Evolutionary conservation across 2,888 invertebrate species (phyloP).

Genomic region (Disparrhopalites patrizii): DNA sequence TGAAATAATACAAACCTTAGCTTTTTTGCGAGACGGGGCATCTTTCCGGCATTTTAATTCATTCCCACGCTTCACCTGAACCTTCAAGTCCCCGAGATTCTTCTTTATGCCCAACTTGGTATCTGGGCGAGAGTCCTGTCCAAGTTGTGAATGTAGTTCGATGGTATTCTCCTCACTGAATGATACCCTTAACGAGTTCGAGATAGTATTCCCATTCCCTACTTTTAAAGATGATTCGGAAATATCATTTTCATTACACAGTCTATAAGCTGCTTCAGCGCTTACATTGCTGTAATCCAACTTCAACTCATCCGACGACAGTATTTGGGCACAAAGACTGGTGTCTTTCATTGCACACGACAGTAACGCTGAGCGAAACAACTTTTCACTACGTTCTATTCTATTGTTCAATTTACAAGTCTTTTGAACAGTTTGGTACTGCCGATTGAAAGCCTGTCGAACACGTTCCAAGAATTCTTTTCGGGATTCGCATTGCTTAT

Average conservation of each 20-base stretch:
- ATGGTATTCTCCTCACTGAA: too few species aligned
- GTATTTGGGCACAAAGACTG: slow-evolving; percentile 42
- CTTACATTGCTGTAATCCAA: too few species aligned
- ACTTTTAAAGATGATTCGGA: neutral
- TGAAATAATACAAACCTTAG: neutral
- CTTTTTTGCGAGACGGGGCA: too few species aligned
- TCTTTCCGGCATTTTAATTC: too few species aligned
- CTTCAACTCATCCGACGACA: slow-evolving; percentile 9
- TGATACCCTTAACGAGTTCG: too few species aligned
- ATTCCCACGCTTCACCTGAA: too few species aligned
- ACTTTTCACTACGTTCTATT: slow-evolving; percentile 35
- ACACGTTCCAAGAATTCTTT: slow-evolving; percentile 43
- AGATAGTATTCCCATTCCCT: too few species aligned
- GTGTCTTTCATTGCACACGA: slow-evolving; percentile 39
- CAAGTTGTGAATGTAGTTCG: too few species aligned
- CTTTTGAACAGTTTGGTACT: slow-evolving; percentile 41
- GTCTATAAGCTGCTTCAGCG: too few species aligned
- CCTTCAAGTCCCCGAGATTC: too few species aligned
- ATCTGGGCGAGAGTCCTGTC: too few species aligned
- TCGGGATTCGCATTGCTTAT: slow-evolving; percentile 34
- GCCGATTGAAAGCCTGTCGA: slow-evolving; percentile 40
- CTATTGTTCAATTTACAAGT: slow-evolving; percentile 37
- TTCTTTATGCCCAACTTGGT: too few species aligned
- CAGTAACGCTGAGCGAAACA: slow-evolving; percentile 40
- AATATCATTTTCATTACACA: neutral